Conservation (phyloP, 2,797 vertebrate genomes). For the Ibycter americanus region DNA sequence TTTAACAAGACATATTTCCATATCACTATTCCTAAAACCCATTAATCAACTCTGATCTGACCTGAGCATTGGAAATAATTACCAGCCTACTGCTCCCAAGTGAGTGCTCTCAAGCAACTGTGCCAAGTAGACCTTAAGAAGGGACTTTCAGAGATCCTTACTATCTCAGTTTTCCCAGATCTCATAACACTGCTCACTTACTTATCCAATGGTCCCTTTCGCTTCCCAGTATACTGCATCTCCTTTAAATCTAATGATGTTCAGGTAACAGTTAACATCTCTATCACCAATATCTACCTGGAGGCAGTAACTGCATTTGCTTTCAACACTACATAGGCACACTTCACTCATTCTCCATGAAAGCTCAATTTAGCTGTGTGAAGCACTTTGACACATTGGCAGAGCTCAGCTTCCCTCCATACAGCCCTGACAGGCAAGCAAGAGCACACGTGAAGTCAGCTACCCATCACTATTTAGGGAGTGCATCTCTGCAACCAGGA, state of each 20-base stretch:
- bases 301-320: neutral
- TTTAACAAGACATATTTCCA: conserved; percentile 44
- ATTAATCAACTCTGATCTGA: neutral
- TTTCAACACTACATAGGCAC: neutral
- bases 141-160: neutral
- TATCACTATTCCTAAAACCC: conserved; percentile 27
- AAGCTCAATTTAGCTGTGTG: neutral
- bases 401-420: neutral
- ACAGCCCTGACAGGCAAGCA: neutral
- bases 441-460: neutral
- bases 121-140: conserved; percentile 23
- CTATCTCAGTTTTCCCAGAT: neutral
- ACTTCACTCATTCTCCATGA: neutral
- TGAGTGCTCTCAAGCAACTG: neutral
- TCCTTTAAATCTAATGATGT: neutral
- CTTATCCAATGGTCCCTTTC: neutral
- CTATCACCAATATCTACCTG: neutral
- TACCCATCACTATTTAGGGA: neutral
- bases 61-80: conserved; percentile 13
- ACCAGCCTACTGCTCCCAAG: neutral
- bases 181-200: fast-evolving
- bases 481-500: neutral
- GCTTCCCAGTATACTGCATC: neutral
- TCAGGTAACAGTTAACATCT: neutral
- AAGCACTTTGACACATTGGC: neutral